Evolutionary conservation across 2,797 vertebrate genomes (phyloP), one percentile per base, ranked within the genome.

Genomic region (Stomatorhinus walkeri): DNA sequence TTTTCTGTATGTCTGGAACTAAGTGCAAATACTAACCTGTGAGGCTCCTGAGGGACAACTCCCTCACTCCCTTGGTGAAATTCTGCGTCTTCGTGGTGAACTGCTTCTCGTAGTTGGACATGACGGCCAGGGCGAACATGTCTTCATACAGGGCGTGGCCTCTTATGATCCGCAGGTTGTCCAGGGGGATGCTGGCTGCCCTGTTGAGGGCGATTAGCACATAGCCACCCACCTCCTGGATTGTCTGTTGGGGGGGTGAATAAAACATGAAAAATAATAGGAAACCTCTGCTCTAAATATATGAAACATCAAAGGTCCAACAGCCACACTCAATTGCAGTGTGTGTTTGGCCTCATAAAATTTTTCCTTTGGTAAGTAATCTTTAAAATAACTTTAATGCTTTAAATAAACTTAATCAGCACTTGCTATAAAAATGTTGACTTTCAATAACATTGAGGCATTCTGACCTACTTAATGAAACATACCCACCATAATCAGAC

Each of bases 141-240:
- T 95, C 94, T 1, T 97, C 94, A 0, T 97, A 97, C 2, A 99
- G 96, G 64, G 96, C 92, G 36, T 99, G 98, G 61, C 98, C 98
- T 49, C 98, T 94, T 92, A 99, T 97, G 92, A 99, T 97, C 91
- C 96, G 97, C 84, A 99, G 96, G 89, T 97, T 99, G 83, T 97
- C 95, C 88, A 99, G 91, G 0, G 97, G 97, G 91, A 99, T 98
- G 88, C 84, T 95, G 76, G 95, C 91, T 0, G 95, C 97, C 0
- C 93, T 93, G 93, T 99, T 99, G 88, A 99, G 92, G 0, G 95
- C 98, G 0, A 99, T 97, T 90, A 99, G 95, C 48, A 99, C 98
- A 0, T 99, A 98, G 68, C 98, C 98, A 0, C 97, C 96, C 32
- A 99, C 98, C 91, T 99, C 98, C 94, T 97, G 96, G 90, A 99